A percentile compares a stretch with the other conserved stretches of the same genome.
phyloP scores from a whole-genome alignment of 1,140 invertebrate genomes.

The Sinonovacula constricta region DNA sequence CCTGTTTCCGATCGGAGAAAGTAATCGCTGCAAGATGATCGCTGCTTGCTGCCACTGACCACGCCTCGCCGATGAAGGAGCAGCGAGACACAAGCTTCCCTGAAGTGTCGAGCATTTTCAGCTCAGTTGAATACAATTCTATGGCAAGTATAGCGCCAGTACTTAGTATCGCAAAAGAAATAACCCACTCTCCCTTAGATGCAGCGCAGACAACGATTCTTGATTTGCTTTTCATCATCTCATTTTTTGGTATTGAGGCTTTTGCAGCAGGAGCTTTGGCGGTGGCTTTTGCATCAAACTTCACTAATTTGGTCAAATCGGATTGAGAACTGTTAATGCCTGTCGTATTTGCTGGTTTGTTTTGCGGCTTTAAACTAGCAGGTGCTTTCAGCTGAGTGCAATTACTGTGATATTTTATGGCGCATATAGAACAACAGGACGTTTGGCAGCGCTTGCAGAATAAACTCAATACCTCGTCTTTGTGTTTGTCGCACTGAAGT shows the following conservation, averaged over 20 bases:
- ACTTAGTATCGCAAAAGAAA: conserved; percentile 27
- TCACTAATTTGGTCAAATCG: not conserved
- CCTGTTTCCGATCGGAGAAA: conserved; percentile 38
- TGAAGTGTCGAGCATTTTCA: conserved; percentile 24
- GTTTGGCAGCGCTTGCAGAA: conserved; percentile 39
- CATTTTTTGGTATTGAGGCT: conserved; percentile 28
- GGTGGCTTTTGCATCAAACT: not conserved
- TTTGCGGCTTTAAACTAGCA: not conserved
- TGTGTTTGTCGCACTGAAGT: conserved; percentile 32
- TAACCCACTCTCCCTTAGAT: conserved; percentile 33
- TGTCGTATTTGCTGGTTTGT: too few relatives aligned
- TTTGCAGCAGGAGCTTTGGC: not conserved
- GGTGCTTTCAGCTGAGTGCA: conserved; percentile 1
- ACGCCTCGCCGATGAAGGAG: conserved; percentile 15
- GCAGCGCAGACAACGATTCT: conserved; percentile 5
- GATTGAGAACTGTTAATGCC: too few relatives aligned
- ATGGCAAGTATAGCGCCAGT: conserved; percentile 30
- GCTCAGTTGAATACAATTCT: conserved; percentile 13
- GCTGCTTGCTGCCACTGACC: conserved; percentile 30
- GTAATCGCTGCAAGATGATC: conserved; percentile 28
- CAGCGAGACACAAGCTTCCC: conserved; percentile 16
- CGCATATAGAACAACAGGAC: conserved; percentile 40
- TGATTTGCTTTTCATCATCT: conserved; percentile 26
- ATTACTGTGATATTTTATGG: conserved; percentile 6
- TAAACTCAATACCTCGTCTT: conserved; percentile 21